These are phyloP conservation scores for Ginglymostoma cirratum DNA, from an alignment of 2,113 vertebrate genomes.

Conservation along the genomic window DNA sequence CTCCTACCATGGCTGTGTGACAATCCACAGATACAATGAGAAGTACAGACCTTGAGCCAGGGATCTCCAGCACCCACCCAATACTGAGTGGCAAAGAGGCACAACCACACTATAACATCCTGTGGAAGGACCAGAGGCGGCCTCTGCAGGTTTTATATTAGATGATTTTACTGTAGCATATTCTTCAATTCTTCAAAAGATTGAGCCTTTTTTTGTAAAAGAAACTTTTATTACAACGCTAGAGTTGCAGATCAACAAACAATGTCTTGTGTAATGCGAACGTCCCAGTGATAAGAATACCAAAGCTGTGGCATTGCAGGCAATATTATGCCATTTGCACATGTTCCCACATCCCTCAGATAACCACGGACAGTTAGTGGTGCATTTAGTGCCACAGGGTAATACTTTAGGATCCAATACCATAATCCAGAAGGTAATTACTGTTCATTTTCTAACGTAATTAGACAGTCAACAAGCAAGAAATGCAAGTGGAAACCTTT, in stretches of 20 bases:
- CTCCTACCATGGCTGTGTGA: constrained; percentile 95
- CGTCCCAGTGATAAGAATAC: background rate
- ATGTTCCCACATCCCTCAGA: background rate
- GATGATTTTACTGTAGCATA: constrained; percentile 13
- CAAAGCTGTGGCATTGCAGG: constrained; percentile 15
- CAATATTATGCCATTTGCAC: constrained; percentile 19
- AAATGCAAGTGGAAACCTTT: background rate
- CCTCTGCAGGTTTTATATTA: background rate
- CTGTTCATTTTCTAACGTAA: background rate
- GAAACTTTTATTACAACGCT: background rate
- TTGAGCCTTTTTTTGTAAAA: background rate
- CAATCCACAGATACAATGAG: constrained; percentile 93
- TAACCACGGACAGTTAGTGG: background rate
- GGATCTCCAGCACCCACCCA: constrained; percentile 13
- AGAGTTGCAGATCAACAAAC: background rate
- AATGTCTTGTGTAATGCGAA: background rate
- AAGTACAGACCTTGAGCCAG: constrained; percentile 71
- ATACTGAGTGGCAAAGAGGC: background rate
- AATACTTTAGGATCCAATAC: no score
- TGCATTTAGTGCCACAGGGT: background rate
- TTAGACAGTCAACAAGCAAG: background rate
- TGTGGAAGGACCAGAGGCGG: background rate
- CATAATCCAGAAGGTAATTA: background rate
- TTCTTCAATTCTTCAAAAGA: background rate
- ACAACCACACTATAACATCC: background rate